Percentiles rank a stretch among this genome's conserved stretches.
Conservation (phyloP, 2,888 invertebrate genomes). For the Hydrotaea cyrtoneurina region DNA sequence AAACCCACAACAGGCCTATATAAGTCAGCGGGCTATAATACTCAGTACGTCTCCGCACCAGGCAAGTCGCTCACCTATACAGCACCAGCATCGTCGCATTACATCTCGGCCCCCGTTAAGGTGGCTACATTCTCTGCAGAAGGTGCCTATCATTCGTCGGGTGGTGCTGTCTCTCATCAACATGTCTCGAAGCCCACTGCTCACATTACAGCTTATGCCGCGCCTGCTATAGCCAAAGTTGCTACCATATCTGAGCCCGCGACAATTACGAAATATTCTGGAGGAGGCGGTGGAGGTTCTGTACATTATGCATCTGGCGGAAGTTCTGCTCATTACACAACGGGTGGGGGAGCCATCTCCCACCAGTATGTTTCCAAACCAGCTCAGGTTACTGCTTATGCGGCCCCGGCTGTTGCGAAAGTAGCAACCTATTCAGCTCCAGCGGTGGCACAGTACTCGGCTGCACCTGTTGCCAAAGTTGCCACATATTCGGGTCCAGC, state of each 20-base stretch:
- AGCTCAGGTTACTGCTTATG: conserved; percentile 54
- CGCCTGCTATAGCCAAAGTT: conserved; percentile 69
- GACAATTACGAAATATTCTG: conserved; percentile 61
- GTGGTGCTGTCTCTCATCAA: conserved; percentile 72
- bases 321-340: conserved; percentile 25
- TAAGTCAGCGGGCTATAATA: no score
- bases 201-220: conserved; percentile 53
- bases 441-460: conserved; percentile 33
- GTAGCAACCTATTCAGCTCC: conserved; percentile 61
- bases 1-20: conserved; percentile 17
- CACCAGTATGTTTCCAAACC: conserved; percentile 74
- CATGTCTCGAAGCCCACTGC: conserved; percentile 65
- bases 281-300: conserved; percentile 69
- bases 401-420: conserved; percentile 55
- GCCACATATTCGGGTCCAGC: conserved; percentile 60
- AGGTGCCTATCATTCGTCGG: conserved; percentile 37
- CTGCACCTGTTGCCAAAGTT: conserved; percentile 57
- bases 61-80: conserved; percentile 70
- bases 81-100: conserved; percentile 68
- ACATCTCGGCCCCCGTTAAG: conserved; percentile 61
- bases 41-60: conserved; percentile 69
- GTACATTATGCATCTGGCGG: conserved; percentile 68
- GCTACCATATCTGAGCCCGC: conserved; percentile 67
- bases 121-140: conserved; percentile 38
- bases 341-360: conserved; percentile 48